Percentiles rank a stretch among this genome's conserved stretches.
phyloP scores from a whole-genome alignment of 30 jellyfish, hydroid and myxozoan species.

The Catostylus mosaicus region DNA sequence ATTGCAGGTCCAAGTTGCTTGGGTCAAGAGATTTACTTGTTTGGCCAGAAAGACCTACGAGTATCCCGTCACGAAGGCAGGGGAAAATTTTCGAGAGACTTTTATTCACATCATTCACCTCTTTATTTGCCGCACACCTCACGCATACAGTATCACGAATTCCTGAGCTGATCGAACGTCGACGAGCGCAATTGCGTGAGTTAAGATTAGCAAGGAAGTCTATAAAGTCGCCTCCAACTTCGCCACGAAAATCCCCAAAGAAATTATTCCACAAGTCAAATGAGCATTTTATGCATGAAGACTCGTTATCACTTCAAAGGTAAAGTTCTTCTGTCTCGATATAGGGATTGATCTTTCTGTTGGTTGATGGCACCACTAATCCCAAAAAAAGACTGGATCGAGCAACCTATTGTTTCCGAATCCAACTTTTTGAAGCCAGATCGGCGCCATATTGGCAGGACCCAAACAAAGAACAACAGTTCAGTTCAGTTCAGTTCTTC shows the following conservation, averaged over 20 bases:
- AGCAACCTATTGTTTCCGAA: too few species aligned
- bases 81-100: slow-evolving; percentile 18
- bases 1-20: not conserved
- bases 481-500: too few species aligned
- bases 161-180: slow-evolving; percentile 64
- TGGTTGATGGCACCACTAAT: not conserved
- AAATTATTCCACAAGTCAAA: slow-evolving; percentile 35
- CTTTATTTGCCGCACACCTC: slow-evolving; percentile 67
- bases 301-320: slow-evolving; percentile 48
- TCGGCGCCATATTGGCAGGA: too few species aligned
- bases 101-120: slow-evolving; percentile 47
- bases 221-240: slow-evolving; percentile 61
- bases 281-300: slow-evolving; percentile 66
- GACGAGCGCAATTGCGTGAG: slow-evolving; percentile 62
- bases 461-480: too few species aligned
- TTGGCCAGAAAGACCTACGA: slow-evolving; percentile 52
- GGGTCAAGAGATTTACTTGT: slow-evolving; percentile 42
- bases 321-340: not conserved
- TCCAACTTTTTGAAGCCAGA: too few species aligned
- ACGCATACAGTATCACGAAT: slow-evolving; percentile 69
- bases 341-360: not conserved
- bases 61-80: slow-evolving; percentile 12
- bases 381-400: too few species aligned
- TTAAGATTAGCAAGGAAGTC: slow-evolving; percentile 28
- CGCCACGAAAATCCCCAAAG: slow-evolving; percentile 71